phyloP scores from a whole-genome alignment of 2,888 invertebrate species.

The Ctenicera cuprea region DNA sequence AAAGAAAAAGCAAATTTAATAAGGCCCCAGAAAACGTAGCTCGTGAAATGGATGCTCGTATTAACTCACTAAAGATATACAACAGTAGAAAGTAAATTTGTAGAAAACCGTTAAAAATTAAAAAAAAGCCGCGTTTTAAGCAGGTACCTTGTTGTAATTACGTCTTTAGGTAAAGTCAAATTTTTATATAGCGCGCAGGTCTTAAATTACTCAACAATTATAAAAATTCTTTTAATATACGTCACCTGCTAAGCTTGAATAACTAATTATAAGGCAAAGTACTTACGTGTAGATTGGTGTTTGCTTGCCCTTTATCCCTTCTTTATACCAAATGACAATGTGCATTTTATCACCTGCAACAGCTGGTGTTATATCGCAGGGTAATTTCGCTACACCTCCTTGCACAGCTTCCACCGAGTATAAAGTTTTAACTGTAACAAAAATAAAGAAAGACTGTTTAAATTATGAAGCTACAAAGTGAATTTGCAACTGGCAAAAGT shows the following conservation, averaged over 20 bases:
- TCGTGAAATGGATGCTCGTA: neutral
- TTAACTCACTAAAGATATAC: neutral
- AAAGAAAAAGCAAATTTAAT: slow-evolving; percentile 34
- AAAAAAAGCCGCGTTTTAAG: neutral
- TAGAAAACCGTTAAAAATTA: neutral
- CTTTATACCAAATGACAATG: slow-evolving; percentile 80
- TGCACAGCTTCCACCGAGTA: slow-evolving; percentile 75
- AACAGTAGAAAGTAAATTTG: neutral
- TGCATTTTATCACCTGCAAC: slow-evolving; percentile 76
- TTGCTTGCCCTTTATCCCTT: slow-evolving; percentile 72
- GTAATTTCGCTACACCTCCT: slow-evolving; percentile 77
- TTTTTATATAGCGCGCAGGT: neutral
- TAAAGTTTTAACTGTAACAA: slow-evolving; percentile 66
- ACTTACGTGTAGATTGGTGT: slow-evolving; percentile 79
- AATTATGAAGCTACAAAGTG: slow-evolving; percentile 12
- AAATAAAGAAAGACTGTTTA: neutral
- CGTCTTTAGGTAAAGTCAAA: neutral
- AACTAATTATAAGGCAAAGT: too few species aligned
- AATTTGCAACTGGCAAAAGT: neutral
- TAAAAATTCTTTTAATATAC: too few species aligned
- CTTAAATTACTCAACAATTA: too few species aligned
- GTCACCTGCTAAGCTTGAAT: too few species aligned
- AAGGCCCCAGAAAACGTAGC: slow-evolving; percentile 5
- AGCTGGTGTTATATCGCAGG: slow-evolving; percentile 77
- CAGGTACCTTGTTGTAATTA: neutral